Base-by-base conservation (phyloP, 2,888 invertebrate species). In the Choristoneura rosaceana region DNA sequence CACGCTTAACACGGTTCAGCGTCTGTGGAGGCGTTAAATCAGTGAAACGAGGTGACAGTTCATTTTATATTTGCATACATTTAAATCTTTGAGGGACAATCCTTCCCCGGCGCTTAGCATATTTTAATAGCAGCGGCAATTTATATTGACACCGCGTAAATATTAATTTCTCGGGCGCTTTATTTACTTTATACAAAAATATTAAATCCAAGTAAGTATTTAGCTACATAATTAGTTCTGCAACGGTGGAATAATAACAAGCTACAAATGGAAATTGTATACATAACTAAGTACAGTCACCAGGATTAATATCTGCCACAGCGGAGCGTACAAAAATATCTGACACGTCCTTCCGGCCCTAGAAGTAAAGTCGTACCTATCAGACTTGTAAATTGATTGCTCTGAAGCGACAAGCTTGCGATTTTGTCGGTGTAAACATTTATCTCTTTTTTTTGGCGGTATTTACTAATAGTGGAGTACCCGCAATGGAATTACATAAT, bases 51-150 rank as follows among this genome's bases (percentile, higher is more conserved):
- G 65, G 66, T 65, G 68, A 73, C 65, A 74, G 74, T 73, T 77
- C 73, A 80, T 75, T 78, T 79, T 76, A 74, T 73, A 69, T 80
- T 81, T 79, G 78, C 75, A 80, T 79, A 77, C 64, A 80, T 80
- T 81, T 78, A 75, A 79, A 81, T 77, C 73, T 77, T 76, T 75
- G 71, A 76, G 70, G 75, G 75, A 70, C 70, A 76, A 76, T 77
- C 77, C 79, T 77, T 75, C 73, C 71, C 70, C 33, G 52, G 45
- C 67, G 73, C 74, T 75, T 74, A 74, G 74, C 74, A 71, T 75
- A 75, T 75, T 75, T 73, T 73, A 73, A 75, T 75, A 62, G 62
- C 71, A 33, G 55, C 65, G 25, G 69, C 68, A 65, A 69, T 74
- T 69, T 69, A 69, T 47, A 58, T 63, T 66, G 45, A 61, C 59